A percentile compares a stretch with the other conserved stretches of the same genome.
These are phyloP conservation scores for Setipinna tenuifilis DNA, from an alignment of 2,797 vertebrate genomes.

Conservation along the genomic window DNA sequence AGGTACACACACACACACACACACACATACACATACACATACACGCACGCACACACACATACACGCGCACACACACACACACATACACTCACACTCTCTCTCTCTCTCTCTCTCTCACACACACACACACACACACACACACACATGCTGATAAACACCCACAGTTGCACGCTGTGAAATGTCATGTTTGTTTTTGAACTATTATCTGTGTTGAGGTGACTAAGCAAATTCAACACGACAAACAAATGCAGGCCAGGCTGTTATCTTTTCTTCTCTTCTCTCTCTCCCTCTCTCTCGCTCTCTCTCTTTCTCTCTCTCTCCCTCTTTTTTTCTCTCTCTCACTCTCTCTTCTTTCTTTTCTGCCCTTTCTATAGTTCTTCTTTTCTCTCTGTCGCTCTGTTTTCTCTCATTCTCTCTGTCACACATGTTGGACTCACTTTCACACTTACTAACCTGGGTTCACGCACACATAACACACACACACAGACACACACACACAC, in stretches of 20 bases:
- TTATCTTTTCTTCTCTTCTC: conserved; percentile 43
- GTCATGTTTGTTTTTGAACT: conserved; percentile 27
- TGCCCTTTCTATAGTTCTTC: not conserved
- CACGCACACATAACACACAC: too few relatives aligned
- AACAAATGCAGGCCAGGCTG: conserved; percentile 25
- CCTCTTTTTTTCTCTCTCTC: not conserved
- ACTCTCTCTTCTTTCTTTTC: not conserved
- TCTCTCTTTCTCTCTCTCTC: conserved; percentile 15
- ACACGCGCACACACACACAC: not conserved
- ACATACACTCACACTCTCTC: not conserved
- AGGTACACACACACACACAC: not conserved
- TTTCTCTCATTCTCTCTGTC: too few relatives aligned
- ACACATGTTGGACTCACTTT: not conserved
- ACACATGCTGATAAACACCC: not conserved
- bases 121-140: not conserved
- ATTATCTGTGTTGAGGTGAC: conserved; percentile 20
- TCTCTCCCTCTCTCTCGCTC: conserved; percentile 46
- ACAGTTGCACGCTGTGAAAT: not conserved
- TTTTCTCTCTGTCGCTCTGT: not conserved
- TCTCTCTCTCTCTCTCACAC: too few relatives aligned
- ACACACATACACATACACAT: not conserved
- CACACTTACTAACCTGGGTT: not conserved
- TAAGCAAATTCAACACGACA: not conserved
- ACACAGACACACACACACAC: too few relatives aligned
- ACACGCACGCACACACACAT: not conserved